Evolutionary conservation across 2,113 vertebrate genomes (phyloP).

Genomic region (Chaenogobius annularis): DNA sequence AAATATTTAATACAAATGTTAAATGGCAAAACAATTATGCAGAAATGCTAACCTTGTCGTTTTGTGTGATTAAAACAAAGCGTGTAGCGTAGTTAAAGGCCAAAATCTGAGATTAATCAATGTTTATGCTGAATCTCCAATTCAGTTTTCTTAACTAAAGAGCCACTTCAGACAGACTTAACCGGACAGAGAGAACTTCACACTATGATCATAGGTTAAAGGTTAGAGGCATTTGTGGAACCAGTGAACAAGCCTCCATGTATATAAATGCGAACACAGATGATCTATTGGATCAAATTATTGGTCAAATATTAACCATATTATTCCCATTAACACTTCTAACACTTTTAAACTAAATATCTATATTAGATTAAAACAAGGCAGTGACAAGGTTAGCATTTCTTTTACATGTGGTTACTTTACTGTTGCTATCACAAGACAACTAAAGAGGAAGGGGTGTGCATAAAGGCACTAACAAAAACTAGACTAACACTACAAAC

Average conservation of each 20-base stretch:
- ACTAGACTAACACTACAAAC: constrained; percentile 58
- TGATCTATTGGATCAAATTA: neutral
- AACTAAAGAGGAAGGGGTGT: constrained; percentile 50
- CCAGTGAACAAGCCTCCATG: neutral
- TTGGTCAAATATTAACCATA: neutral
- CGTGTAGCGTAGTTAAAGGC: neutral
- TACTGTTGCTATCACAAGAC: constrained; percentile 27
- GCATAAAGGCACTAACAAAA: constrained; percentile 48
- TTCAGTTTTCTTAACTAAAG: neutral
- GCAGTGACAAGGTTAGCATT: constrained; percentile 89
- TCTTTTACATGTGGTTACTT: constrained; percentile 62
- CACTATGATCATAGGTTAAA: neutral
- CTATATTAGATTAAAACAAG: neutral
- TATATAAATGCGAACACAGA: neutral
- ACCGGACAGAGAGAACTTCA: neutral
- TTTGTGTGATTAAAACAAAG: constrained; percentile 23
- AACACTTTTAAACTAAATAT: neutral
- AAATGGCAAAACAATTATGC: constrained; percentile 32
- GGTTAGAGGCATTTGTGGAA: neutral
- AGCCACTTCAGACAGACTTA: neutral
- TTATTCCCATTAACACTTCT: neutral
- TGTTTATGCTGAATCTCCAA: neutral
- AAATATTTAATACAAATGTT: constrained; percentile 37
- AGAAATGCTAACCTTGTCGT: constrained; percentile 87
- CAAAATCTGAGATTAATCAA: neutral